These are phyloP conservation scores for Chaetodon trifascialis DNA, from an alignment of 2,113 vertebrate species.

Conservation along the genomic window DNA sequence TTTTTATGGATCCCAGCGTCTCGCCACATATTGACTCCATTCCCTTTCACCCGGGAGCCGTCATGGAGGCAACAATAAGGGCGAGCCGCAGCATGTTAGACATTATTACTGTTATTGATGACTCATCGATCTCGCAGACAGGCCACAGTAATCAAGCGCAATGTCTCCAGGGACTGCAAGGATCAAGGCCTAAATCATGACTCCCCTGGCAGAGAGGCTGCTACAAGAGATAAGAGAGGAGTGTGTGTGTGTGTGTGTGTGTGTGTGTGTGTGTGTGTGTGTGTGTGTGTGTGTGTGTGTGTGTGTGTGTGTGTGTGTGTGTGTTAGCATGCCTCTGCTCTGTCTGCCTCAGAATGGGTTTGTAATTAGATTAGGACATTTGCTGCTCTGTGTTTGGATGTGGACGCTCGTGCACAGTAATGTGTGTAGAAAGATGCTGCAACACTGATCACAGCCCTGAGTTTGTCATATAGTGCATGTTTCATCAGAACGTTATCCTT, in stretches of 20 bases:
- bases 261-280: background rate
- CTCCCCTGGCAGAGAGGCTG: conserved; percentile 56
- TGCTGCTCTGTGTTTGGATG: conserved; percentile 1
- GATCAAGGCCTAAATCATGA: conserved; percentile 66
- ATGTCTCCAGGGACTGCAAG: conserved; percentile 40
- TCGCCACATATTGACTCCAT: conserved; percentile 56
- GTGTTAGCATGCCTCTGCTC: background rate
- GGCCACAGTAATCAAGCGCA: conserved; percentile 65
- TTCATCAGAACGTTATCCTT: conserved; percentile 24
- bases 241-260: background rate
- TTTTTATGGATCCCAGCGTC: conserved; percentile 30
- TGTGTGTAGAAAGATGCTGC: conserved; percentile 3
- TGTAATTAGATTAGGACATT: conserved; percentile 39
- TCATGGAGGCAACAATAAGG: conserved; percentile 49
- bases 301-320: background rate
- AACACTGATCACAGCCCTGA: conserved; percentile 16
- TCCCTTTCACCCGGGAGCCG: conserved; percentile 37
- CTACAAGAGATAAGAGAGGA: conserved; percentile 43
- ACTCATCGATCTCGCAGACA: conserved; percentile 70
- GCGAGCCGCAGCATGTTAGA: conserved; percentile 56
- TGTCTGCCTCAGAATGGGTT: conserved; percentile 29
- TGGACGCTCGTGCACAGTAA: background rate
- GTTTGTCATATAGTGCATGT: conserved; percentile 14
- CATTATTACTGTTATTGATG: conserved; percentile 75
- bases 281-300: background rate